Evolutionary conservation across 64 coral and sea anemone species (phyloP), one percentile per base, ranked within the genome.

Genomic region (Montipora cactus): DNA sequence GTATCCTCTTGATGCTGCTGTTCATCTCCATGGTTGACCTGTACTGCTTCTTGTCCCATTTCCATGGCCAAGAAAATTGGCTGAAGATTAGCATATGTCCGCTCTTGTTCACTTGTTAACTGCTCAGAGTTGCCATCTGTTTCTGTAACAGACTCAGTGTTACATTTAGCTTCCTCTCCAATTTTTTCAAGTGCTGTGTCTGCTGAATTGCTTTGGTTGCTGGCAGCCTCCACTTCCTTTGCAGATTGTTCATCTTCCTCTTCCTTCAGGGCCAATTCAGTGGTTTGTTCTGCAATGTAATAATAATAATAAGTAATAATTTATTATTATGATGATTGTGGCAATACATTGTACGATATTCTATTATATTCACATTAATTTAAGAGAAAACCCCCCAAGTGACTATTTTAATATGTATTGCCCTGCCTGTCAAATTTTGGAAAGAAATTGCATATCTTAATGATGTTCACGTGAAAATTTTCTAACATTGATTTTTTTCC

Each of bases 21-120:
- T 20, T 91, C 82, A 8, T 93, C 64, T 15, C 49, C 90, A 37
- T 95, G 89, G 18, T 75, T 51, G 5, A 86, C 76, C 14, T 92
- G 59, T 0, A 75, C 89, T 28, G 95, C 95, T 14, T 96, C 95
- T 44, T 96, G 91, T 81, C 95, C 95, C 95, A 96, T 96, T 72
- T 98, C 96, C 96, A 98, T 98, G 23, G 96, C 96, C 59, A 98
- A 59, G 49, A 98, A 98, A 47, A 98, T 98, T 62, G 96, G 96
- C 57, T 98, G 96, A 21, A 98, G 93, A 79, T 98, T 98, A 22
- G 96, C 96, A 92, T 98, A 98, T 5, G 96, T 98, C 7, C 96
- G 92, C 25, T 98, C 87, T 67, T 98, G 96, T 44, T 98, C 93
- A 92, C 89, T 90, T 70, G 78, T 90, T 87, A 77, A 52, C 12